Evolutionary conservation across 2,797 vertebrate genomes (phyloP).

Genomic region (Melanitta fusca): DNA sequence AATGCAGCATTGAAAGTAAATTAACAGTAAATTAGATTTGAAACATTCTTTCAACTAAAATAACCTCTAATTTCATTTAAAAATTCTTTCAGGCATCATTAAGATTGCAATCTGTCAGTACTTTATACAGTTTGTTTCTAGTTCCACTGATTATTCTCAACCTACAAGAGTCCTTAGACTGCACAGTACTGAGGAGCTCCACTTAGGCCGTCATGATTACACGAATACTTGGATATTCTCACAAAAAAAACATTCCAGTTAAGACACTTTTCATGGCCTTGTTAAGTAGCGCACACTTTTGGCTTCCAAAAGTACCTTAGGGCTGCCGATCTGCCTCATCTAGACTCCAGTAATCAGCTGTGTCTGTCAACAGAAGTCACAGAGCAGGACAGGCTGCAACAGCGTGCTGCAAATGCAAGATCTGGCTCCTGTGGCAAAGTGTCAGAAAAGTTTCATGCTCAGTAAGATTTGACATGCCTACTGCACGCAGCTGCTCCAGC

Average conservation of each 20-base stretch:
- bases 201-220: not conserved
- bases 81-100: conserved; percentile 32
- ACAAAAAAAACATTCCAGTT: not conserved
- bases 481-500: not conserved
- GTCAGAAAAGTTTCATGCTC: not conserved
- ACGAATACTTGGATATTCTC: not conserved
- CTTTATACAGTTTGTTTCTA: conserved; percentile 16
- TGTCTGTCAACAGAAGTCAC: not conserved
- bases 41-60: conserved; percentile 41
- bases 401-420: not conserved
- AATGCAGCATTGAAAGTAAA: not conserved
- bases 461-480: not conserved
- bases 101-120: conserved; percentile 8
- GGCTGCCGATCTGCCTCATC: not conserved
- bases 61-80: conserved; percentile 1
- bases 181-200: not conserved
- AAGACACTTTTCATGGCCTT: not conserved
- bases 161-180: not conserved
- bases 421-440: not conserved
- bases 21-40: conserved; percentile 17
- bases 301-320: not conserved
- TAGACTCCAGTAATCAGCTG: not conserved
- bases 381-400: not conserved
- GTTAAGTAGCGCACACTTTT: not conserved
- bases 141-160: not conserved